Conservation (phyloP, 2,797 vertebrate species). For the Falco rusticolus region DNA sequence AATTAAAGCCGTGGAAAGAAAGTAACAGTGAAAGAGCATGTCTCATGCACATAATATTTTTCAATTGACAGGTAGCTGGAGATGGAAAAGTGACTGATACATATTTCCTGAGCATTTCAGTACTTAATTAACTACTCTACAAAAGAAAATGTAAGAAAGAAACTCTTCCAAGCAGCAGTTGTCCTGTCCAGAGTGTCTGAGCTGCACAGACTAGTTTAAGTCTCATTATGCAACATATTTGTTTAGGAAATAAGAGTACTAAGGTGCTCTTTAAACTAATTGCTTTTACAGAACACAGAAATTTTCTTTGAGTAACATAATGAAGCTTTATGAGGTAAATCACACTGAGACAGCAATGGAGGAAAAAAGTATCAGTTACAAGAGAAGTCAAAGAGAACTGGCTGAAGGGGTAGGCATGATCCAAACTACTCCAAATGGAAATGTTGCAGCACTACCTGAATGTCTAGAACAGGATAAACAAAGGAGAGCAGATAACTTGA, state of each 20-base stretch:
- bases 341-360: neutral
- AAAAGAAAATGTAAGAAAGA: neutral
- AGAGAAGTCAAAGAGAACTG: neutral
- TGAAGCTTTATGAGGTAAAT: neutral
- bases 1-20: neutral
- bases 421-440: neutral
- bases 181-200: neutral
- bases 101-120: neutral
- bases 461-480: neutral
- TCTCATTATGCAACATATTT: conserved; percentile 4
- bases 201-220: conserved; percentile 11
- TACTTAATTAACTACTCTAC: neutral
- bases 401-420: neutral
- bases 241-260: conserved; percentile 12
- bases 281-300: conserved; percentile 9
- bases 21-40: neutral
- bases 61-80: neutral
- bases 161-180: neutral
- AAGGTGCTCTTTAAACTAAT: conserved; percentile 3
- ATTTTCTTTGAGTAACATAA: neutral
- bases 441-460: neutral
- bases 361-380: neutral
- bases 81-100: neutral
- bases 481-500: neutral
- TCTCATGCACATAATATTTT: neutral